phyloP scores from a whole-genome alignment of 2,797 vertebrate species.

The Bryconaethiops microstoma region DNA sequence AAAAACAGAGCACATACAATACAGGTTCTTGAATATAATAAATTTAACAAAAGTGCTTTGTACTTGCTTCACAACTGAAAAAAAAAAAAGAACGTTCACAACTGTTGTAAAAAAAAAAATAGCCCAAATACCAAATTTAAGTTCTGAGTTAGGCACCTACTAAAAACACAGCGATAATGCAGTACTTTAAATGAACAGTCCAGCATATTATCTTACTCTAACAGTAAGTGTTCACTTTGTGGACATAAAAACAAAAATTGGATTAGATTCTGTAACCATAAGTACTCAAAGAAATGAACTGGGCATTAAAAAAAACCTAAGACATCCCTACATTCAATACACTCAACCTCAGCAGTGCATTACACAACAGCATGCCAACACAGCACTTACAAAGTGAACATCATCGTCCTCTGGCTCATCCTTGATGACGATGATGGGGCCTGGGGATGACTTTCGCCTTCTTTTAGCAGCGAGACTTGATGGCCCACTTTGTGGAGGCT shows the following conservation, averaged over 20 bases:
- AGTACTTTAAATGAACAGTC: no score
- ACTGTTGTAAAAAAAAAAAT: no score
- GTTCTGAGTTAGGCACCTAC: neutral
- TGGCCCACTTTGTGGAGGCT: constrained; percentile 55
- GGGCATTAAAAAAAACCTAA: neutral
- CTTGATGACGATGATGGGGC: constrained; percentile 82
- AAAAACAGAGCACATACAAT: no score
- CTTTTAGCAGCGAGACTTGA: constrained; percentile 70
- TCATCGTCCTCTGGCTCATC: constrained; percentile 84
- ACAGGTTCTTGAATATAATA: no score
- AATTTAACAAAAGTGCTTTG: no score
- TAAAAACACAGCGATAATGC: no score
- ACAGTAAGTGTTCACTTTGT: neutral
- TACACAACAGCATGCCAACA: neutral
- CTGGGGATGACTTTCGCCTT: constrained; percentile 73
- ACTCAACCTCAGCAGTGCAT: neutral
- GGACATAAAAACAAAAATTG: neutral
- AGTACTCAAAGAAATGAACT: neutral
- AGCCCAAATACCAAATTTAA: neutral
- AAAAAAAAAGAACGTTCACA: no score
- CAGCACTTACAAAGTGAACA: constrained; percentile 76
- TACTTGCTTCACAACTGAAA: no score
- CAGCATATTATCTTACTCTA: neutral
- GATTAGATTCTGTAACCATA: neutral
- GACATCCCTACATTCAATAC: neutral